Percentiles rank a stretch among this genome's conserved stretches.
These are phyloP conservation scores for Cryptus armator DNA, from an alignment of 2,888 invertebrate genomes.

Conservation along the genomic window DNA sequence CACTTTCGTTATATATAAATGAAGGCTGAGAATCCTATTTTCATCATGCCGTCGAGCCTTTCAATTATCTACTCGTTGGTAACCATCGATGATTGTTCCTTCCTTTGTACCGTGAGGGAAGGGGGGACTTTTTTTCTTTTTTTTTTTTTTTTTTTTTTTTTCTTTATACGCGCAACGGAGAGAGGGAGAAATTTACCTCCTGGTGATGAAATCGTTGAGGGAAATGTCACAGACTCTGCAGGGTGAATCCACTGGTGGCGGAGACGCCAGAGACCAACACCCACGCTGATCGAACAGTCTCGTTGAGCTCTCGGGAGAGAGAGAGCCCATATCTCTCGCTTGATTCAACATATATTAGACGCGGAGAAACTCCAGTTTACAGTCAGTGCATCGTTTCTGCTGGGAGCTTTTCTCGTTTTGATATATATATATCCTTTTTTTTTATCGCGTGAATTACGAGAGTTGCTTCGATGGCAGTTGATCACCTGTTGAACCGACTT, in stretches of 20 bases:
- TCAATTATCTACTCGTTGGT: constrained; percentile 51
- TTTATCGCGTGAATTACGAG: neutral
- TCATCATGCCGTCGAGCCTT: constrained; percentile 36
- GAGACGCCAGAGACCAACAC: constrained; percentile 11
- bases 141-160: neutral
- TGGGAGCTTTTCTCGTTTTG: neutral
- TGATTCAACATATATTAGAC: neutral
- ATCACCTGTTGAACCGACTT: neutral
- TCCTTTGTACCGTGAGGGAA: neutral
- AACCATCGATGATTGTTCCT: constrained; percentile 43
- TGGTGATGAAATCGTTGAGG: constrained; percentile 40
- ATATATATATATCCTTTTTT: neutral
- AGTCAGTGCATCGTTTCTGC: neutral
- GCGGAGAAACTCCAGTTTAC: neutral
- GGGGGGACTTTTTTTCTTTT: neutral
- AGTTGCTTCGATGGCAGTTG: neutral
- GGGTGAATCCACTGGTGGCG: constrained; percentile 2
- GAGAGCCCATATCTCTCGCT: neutral
- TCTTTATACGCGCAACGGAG: neutral
- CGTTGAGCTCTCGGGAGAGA: neutral
- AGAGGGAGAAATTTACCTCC: constrained; percentile 41
- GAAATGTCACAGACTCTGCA: constrained; percentile 34
- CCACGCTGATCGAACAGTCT: constrained; percentile 25
- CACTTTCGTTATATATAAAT: constrained; percentile 32
- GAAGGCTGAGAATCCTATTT: constrained; percentile 10